Evolutionary conservation across 2,888 invertebrate species (phyloP).

Genomic region (Sicus ferrugineus): DNA sequence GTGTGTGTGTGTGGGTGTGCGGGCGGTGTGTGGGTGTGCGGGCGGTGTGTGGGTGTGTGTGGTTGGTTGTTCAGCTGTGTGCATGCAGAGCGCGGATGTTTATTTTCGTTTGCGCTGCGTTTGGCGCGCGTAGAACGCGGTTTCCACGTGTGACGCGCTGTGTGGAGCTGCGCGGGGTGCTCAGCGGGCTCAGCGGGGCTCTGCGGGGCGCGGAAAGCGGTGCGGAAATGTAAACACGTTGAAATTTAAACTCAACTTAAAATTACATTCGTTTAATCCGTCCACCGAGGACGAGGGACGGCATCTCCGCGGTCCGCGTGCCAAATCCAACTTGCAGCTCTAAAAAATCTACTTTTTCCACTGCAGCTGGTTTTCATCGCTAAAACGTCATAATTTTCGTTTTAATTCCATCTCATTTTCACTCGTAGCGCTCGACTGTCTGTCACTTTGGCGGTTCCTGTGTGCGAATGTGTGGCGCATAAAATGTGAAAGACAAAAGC

Average conservation of each 20-base stretch:
- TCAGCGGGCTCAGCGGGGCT: background rate
- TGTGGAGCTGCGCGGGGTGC: background rate
- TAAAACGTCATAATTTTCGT: background rate
- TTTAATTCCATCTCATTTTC: background rate
- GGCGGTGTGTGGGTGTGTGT: slow-evolving; percentile 22
- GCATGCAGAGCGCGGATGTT: background rate
- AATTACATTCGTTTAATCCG: too few species aligned
- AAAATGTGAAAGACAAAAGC: background rate
- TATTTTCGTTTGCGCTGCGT: background rate
- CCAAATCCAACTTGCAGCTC: too few species aligned
- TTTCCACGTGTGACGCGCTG: background rate
- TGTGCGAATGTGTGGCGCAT: background rate
- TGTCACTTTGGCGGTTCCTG: background rate
- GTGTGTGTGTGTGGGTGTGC: slow-evolving; percentile 6
- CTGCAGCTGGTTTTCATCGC: too few species aligned
- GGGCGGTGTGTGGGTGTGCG: slow-evolving; percentile 28
- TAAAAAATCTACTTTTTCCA: too few species aligned
- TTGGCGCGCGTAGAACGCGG: background rate
- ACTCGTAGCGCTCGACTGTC: background rate
- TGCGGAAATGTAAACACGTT: too few species aligned
- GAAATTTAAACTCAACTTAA: too few species aligned
- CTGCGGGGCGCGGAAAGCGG: background rate
- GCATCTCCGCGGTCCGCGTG: too few species aligned
- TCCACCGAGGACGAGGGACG: background rate
- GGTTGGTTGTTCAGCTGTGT: background rate